Evolutionary conservation across 2,888 invertebrate genomes (phyloP).

Genomic region (Dolichomitus sp.): DNA sequence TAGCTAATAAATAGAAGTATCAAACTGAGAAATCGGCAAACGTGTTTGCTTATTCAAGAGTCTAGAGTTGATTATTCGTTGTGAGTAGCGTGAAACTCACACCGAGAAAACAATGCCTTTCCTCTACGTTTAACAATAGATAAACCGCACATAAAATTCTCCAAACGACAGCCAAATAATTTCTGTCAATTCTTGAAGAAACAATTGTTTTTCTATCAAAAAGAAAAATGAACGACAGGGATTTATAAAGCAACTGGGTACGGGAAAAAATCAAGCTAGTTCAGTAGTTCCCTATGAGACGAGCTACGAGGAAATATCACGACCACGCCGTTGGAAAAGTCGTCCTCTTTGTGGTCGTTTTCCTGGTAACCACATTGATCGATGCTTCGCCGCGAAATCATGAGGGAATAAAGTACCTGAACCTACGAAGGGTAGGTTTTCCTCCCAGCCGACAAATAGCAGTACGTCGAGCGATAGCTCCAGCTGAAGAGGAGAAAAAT

Average conservation of each 20-base stretch:
- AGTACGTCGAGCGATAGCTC: background rate
- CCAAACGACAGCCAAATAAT: too few relatives aligned
- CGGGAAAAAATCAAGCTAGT: background rate
- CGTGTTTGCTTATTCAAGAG: too few relatives aligned
- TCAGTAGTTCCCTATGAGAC: slow-evolving; percentile 29
- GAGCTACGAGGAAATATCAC: background rate
- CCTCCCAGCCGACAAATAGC: background rate
- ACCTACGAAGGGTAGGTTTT: background rate
- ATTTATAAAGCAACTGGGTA: background rate
- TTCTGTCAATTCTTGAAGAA: too few relatives aligned
- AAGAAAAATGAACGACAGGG: background rate
- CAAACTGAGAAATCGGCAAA: too few relatives aligned
- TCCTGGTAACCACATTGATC: slow-evolving; percentile 15
- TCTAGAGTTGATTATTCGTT: too few relatives aligned
- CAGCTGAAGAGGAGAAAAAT: background rate
- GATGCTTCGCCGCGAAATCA: slow-evolving; percentile 12
- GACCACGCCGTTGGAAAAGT: slow-evolving; percentile 2
- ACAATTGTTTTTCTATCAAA: too few relatives aligned
- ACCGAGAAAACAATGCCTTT: too few relatives aligned
- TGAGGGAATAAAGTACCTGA: background rate
- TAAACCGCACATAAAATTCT: too few relatives aligned
- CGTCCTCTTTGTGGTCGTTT: slow-evolving; percentile 42
- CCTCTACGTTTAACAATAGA: too few relatives aligned
- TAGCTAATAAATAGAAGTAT: too few relatives aligned
- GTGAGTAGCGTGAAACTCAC: too few relatives aligned